Percentiles rank a stretch among this genome's conserved stretches.
Evolutionary conservation across 2,797 vertebrate species (phyloP).

Genomic region (Muraenolepis orangiensis): DNA sequence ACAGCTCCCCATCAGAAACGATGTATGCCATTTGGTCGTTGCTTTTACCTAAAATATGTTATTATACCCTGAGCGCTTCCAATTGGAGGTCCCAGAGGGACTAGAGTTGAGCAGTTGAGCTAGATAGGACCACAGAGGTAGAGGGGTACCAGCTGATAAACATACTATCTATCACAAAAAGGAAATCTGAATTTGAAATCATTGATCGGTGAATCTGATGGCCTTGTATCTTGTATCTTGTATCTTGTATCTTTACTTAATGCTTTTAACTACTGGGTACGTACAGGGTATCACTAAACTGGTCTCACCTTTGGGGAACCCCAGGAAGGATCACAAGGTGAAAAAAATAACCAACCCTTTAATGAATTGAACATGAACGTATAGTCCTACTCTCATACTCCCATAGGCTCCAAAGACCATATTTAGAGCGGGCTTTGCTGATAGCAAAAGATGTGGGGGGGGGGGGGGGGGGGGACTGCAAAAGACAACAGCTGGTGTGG

Average conservation of each 20-base stretch:
- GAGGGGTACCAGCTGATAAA: background rate
- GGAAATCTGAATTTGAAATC: background rate
- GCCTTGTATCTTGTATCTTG: no score
- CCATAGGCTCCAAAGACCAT: slow-evolving; percentile 25
- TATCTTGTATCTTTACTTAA: no score
- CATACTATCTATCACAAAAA: background rate
- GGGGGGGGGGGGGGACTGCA: no score
- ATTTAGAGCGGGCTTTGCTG: slow-evolving; percentile 42
- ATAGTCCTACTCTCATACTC: background rate
- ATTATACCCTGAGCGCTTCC: background rate
- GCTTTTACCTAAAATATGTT: background rate
- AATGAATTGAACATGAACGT: background rate
- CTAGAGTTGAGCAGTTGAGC: background rate
- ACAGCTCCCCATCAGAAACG: background rate
- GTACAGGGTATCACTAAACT: no score
- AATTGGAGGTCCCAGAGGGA: background rate
- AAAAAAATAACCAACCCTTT: background rate
- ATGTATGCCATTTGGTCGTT: background rate
- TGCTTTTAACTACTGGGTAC: no score
- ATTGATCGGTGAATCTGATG: no score
- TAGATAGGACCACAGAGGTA: background rate
- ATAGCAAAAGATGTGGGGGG: no score
- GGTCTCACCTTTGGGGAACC: no score
- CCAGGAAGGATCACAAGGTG: background rate
- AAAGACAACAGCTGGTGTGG: slow-evolving; percentile 11